Evolutionary conservation across 1,140 invertebrate species (phyloP).

Genomic region (Triops cancriformis): DNA sequence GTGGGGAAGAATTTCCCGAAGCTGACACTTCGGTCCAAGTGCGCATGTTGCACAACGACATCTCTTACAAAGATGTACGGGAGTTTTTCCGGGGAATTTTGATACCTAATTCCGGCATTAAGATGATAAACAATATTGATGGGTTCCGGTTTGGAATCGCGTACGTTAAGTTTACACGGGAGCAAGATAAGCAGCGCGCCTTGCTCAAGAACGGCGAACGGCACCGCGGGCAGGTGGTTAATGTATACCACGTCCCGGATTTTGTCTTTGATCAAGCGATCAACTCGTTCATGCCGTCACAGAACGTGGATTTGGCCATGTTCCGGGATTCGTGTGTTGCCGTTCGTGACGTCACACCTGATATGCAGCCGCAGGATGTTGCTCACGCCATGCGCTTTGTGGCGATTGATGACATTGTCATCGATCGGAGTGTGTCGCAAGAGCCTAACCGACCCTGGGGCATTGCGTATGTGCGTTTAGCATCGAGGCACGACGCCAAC

Average conservation of each 20-base stretch:
- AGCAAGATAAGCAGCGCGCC: slow-evolving; percentile 57
- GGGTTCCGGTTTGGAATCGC: slow-evolving; percentile 69
- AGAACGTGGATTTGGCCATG: slow-evolving; percentile 3
- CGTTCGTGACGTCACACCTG: slow-evolving; percentile 26
- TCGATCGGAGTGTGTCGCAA: not conserved
- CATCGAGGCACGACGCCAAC: slow-evolving; percentile 20
- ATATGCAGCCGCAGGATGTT: slow-evolving; percentile 8
- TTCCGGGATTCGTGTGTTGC: slow-evolving; percentile 13
- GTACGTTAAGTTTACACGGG: slow-evolving; percentile 60
- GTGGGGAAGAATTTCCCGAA: slow-evolving; percentile 24
- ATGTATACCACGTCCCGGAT: slow-evolving; percentile 18
- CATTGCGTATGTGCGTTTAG: slow-evolving; percentile 25
- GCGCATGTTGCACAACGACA: slow-evolving; percentile 53
- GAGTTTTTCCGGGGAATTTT: slow-evolving; percentile 67
- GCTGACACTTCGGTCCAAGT: slow-evolving; percentile 55
- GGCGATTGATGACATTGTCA: slow-evolving; percentile 18
- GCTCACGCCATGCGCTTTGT: slow-evolving; percentile 8
- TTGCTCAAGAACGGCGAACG: slow-evolving; percentile 48
- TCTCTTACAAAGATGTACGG: slow-evolving; percentile 66
- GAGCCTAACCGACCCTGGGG: not conserved
- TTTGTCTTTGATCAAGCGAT: slow-evolving; percentile 24
- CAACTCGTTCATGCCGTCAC: slow-evolving; percentile 14
- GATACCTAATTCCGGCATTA: slow-evolving; percentile 73
- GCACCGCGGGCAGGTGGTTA: not conserved
- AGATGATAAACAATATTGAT: slow-evolving; percentile 68